Base-by-base conservation (phyloP, 2,888 invertebrate species). In the Nomada fabriciana region DNA sequence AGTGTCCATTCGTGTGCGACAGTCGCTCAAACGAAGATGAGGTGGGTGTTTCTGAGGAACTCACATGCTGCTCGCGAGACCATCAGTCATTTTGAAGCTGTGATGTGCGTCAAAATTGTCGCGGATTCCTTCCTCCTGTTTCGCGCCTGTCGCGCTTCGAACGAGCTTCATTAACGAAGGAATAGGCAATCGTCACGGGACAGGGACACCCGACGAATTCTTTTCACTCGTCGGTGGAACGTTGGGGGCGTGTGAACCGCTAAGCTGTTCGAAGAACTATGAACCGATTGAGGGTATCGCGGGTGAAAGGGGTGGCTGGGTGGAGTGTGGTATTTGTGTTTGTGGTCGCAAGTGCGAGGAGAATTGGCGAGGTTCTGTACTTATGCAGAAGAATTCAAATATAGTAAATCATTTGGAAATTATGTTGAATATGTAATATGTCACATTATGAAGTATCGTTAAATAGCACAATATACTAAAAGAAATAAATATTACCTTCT, bases 61-160 rank as follows among this genome's bases (percentile, higher is more conserved):
- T 88, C 90, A 80, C 89, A 86, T 86, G 86, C 80, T 88, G 85
- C 84, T 73, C 83, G 88, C 87, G 86, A 87, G 89, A 89, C 90
- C 91, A 92, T 92, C 92, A 88, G 91, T 93, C 93, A 93, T 92
- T 93, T 92, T 90, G 90, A 91, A 91, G 91, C 89, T 91, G 89
- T 83, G 80, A 70, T 74, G 67, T 79, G 71, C 71, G 76, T 80
- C 85, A 83, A 86, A 86, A 86, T 85, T 86, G 83, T 86, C 83
- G 84, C 76, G 83, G 77, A 85, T 83, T 83, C 85, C 79, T 75
- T 76, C 85, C 85, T 81, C 83, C 85, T 75, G 80, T 75, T 71
- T 60, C 59, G 67, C 64, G 80, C 73, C 82, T 57, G 69, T 80
- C 76, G 73, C 70, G 64, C 60, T 70, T 79, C 63, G 65, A 73